phyloP scores from a whole-genome alignment of 53 echinoderm and acorn worm species.

The Holothuria scabra region DNA sequence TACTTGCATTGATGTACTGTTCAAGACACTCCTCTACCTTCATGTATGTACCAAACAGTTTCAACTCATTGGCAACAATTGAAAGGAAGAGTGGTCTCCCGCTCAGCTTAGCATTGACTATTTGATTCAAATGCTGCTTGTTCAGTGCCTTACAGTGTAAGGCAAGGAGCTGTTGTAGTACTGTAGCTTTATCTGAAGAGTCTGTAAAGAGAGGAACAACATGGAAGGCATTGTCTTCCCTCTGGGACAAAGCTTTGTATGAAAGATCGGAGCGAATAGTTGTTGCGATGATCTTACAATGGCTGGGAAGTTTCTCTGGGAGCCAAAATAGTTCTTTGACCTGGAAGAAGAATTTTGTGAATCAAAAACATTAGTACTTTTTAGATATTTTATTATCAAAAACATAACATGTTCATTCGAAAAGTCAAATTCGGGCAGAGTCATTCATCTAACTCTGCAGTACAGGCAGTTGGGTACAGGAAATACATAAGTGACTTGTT shows the following conservation, averaged over 20 bases:
- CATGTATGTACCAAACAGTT: constrained; percentile 78
- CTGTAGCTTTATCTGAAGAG: constrained; percentile 62
- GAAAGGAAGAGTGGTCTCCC: constrained; percentile 89
- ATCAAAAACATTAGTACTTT: too few relatives aligned
- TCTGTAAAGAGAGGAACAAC: constrained; percentile 67
- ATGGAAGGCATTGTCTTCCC: constrained; percentile 59
- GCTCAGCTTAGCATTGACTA: constrained; percentile 80
- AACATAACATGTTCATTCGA: too few relatives aligned
- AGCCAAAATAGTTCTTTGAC: constrained; percentile 95
- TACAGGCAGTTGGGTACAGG: too few relatives aligned
- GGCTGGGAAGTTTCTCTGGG: constrained; percentile 66
- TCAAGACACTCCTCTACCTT: constrained; percentile 69
- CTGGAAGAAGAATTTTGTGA: constrained; percentile 26
- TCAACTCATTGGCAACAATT: constrained; percentile 87
- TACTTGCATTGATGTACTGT: constrained; percentile 73
- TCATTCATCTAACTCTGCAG: too few relatives aligned
- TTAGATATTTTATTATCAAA: background rate
- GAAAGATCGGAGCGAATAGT: constrained; percentile 88
- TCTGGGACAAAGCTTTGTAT: constrained; percentile 76
- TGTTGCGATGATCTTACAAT: constrained; percentile 85
- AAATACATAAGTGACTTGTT: too few relatives aligned
- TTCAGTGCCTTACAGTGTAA: constrained; percentile 85
- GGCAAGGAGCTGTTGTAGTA: constrained; percentile 79
- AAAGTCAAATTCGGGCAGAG: too few relatives aligned
- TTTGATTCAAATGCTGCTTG: constrained; percentile 61